Conservation (phyloP, 1,140 invertebrate genomes). For the Yoshiicerus persimilis region DNA sequence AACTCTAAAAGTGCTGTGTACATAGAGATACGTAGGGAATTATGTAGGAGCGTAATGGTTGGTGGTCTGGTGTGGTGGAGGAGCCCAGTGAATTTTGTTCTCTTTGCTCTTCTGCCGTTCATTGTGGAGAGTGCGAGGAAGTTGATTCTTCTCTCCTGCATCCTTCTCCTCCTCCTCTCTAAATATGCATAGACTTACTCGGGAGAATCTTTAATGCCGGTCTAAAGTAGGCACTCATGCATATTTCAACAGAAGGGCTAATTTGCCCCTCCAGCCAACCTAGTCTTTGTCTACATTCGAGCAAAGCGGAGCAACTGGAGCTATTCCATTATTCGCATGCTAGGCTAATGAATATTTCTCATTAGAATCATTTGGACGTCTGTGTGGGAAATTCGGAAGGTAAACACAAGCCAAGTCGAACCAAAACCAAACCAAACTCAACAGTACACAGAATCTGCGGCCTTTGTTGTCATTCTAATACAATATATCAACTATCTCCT, state of each 20-base stretch:
- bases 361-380: slow-evolving; percentile 6
- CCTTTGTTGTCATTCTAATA: background rate
- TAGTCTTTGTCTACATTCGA: slow-evolving; percentile 20
- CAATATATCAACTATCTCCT: background rate
- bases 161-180: background rate
- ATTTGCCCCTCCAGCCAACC: background rate
- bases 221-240: slow-evolving; percentile 16
- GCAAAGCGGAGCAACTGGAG: background rate
- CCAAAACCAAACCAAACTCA: background rate
- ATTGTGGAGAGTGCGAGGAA: background rate
- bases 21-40: background rate
- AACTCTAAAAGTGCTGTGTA: background rate
- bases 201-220: background rate
- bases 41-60: no score
- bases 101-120: background rate
- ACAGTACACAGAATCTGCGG: no score
- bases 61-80: background rate
- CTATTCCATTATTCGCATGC: background rate
- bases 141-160: background rate
- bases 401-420: background rate
- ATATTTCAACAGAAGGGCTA: slow-evolving; percentile 26
- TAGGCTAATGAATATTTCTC: slow-evolving; percentile 29
- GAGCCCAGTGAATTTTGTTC: background rate
- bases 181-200: slow-evolving; percentile 5
- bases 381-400: background rate